Evolutionary conservation across 2,113 vertebrate species (phyloP).

Genomic region (Notothenia coriiceps): DNA sequence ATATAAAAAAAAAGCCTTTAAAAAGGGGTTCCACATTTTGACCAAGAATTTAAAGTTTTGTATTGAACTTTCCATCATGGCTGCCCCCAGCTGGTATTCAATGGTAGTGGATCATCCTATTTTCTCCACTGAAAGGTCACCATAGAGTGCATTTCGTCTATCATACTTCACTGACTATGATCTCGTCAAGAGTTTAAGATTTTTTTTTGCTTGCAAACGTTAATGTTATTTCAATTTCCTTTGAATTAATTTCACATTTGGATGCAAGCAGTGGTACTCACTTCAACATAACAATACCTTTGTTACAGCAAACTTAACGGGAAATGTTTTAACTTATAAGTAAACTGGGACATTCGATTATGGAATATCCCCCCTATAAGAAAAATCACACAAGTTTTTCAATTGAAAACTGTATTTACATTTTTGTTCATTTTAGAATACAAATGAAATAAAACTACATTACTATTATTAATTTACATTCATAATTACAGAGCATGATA

Average conservation of each 20-base stretch:
- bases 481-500: neutral
- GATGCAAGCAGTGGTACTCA: neutral
- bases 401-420: slow-evolving; percentile 21
- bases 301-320: neutral
- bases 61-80: neutral
- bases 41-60: neutral
- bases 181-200: no score
- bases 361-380: neutral
- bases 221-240: neutral
- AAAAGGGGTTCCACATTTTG: neutral
- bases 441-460: slow-evolving; percentile 6
- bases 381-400: neutral
- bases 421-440: neutral
- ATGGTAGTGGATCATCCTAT: no score
- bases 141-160: neutral
- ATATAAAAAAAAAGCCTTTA: neutral
- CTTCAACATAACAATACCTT: no score
- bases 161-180: neutral
- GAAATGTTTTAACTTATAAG: neutral
- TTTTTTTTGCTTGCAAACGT: neutral
- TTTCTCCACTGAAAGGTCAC: no score
- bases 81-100: neutral
- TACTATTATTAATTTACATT: slow-evolving; percentile 3
- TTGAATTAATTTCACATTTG: neutral
- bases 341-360: neutral